phyloP scores from a whole-genome alignment of 2,797 vertebrate genomes.

The Calcarius lapponicus region DNA sequence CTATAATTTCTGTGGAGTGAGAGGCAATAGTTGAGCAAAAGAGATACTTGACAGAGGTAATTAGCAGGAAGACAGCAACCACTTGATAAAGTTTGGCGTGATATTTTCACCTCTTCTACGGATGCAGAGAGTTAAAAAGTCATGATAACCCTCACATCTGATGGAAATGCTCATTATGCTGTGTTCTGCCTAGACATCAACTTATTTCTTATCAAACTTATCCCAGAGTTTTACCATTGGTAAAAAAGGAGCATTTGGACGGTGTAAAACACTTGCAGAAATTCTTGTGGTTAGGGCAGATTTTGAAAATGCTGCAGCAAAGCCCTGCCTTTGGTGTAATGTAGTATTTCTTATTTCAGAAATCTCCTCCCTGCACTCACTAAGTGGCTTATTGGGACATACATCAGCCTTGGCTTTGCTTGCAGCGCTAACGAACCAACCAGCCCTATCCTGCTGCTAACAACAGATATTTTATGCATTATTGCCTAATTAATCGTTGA shows the following conservation, averaged over 20 bases:
- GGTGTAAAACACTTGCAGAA: not conserved
- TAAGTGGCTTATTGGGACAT: slow-evolving; percentile 47
- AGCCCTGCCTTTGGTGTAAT: not conserved
- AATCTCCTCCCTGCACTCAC: slow-evolving; percentile 56
- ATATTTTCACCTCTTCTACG: not conserved
- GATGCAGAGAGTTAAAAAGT: not conserved
- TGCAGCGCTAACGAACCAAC: slow-evolving; percentile 43
- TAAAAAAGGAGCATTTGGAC: slow-evolving; percentile 21
- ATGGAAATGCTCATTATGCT: slow-evolving; percentile 7
- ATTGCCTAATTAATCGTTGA: slow-evolving; percentile 65
- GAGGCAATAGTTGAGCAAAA: not conserved
- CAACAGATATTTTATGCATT: slow-evolving; percentile 62
- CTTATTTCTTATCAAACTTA: slow-evolving; percentile 46
- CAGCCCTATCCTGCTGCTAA: slow-evolving; percentile 37
- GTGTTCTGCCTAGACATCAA: not conserved
- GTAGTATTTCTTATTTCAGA: slow-evolving; percentile 17
- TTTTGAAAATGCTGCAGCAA: slow-evolving; percentile 52
- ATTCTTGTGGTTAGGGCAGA: not conserved
- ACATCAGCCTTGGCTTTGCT: slow-evolving; percentile 50
- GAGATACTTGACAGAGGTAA: not conserved
- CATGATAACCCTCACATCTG: not conserved
- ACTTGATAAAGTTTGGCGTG: not conserved
- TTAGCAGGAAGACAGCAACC: not conserved
- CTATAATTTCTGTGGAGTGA: not conserved
- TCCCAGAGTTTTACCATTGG: slow-evolving; percentile 44